Evolutionary conservation across 2,113 vertebrate genomes (phyloP).

Genomic region (Fukomys damarensis): DNA sequence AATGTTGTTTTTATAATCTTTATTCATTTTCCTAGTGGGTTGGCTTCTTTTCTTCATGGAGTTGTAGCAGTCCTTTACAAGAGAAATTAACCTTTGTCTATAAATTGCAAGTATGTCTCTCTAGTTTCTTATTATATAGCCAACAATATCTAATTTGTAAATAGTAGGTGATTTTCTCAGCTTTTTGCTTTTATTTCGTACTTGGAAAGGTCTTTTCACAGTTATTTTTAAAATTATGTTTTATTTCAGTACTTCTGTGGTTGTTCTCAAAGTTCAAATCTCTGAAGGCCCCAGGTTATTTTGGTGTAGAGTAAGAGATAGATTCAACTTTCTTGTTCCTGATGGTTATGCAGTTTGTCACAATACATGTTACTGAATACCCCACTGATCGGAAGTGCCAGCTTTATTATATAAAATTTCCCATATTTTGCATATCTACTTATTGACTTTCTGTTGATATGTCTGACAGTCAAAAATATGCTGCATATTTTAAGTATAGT

Average conservation of each 20-base stretch:
- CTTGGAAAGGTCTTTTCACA: constrained; percentile 10
- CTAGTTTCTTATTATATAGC: background rate
- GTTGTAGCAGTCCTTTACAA: background rate
- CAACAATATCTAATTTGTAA: background rate
- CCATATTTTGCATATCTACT: background rate
- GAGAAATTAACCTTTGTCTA: background rate
- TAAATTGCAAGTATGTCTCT: background rate
- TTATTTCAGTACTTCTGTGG: constrained; percentile 34
- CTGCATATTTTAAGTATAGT: background rate
- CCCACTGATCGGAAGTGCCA: background rate
- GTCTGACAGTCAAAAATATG: background rate
- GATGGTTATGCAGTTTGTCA: constrained; percentile 20
- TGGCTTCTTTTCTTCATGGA: background rate
- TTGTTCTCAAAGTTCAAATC: constrained; percentile 42
- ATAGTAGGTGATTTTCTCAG: background rate
- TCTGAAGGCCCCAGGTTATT: constrained; percentile 33
- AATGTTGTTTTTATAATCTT: background rate
- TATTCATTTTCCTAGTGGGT: background rate
- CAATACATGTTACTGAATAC: background rate
- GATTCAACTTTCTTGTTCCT: constrained; percentile 31
- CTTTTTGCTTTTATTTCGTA: background rate
- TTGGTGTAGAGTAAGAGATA: background rate
- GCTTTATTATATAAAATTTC: constrained; percentile 9
- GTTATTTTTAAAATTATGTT: background rate
- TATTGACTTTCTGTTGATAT: background rate